Percentiles rank a stretch among this genome's conserved stretches.
These are phyloP conservation scores for Cirrhinus mrigala DNA, from an alignment of 2,797 vertebrate genomes.

Conservation along the genomic window DNA sequence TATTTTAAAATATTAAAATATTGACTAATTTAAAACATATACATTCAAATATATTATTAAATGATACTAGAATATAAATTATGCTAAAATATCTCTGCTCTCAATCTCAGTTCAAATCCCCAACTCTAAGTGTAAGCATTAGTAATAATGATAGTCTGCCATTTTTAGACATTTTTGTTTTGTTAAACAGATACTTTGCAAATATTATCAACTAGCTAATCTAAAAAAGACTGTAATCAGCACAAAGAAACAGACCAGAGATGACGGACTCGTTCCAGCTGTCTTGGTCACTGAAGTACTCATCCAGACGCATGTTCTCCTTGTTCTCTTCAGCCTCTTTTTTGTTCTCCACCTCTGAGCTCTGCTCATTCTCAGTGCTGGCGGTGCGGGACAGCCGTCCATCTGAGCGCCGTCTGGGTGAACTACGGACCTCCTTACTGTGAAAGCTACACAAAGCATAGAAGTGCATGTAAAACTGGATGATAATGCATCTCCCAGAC, in stretches of 20 bases:
- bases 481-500: not conserved
- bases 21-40: not conserved
- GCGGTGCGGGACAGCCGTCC: slow-evolving; percentile 85
- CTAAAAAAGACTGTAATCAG: not conserved
- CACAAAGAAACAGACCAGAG: slow-evolving; percentile 83
- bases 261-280: slow-evolving; percentile 92
- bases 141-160: not conserved
- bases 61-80: not conserved
- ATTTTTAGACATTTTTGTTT: not conserved
- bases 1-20: too few species aligned
- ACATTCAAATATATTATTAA: too few species aligned
- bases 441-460: slow-evolving; percentile 83
- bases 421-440: slow-evolving; percentile 85
- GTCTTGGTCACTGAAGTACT: slow-evolving; percentile 88
- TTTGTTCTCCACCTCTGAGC: slow-evolving; percentile 69
- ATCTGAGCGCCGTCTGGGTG: slow-evolving; percentile 88
- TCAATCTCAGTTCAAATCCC: not conserved
- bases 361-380: slow-evolving; percentile 82
- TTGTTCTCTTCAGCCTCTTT: slow-evolving; percentile 94
- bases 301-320: slow-evolving; percentile 89
- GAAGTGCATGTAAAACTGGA: not conserved
- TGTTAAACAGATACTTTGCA: not conserved
- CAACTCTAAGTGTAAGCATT: not conserved
- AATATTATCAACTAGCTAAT: not conserved
- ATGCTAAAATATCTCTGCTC: not conserved